Base-by-base conservation (phyloP, 2,797 vertebrate genomes). In the Sebastes vulpes region DNA sequence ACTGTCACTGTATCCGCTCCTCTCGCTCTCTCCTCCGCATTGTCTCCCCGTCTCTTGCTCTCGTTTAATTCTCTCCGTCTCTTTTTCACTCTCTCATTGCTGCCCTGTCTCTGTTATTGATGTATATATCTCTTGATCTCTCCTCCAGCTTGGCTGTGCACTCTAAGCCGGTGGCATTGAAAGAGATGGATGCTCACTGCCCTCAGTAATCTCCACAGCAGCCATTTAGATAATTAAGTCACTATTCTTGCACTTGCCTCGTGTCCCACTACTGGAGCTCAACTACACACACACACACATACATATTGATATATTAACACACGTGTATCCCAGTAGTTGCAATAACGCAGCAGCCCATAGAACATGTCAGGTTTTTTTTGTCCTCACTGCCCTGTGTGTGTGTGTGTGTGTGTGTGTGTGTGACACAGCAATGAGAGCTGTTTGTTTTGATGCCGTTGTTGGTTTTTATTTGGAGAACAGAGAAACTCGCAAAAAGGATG, bases 141-240 rank as follows among this genome's bases (percentile, higher is more conserved):
- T 83, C 75, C 84, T 85, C 87, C 77, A 48, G 60, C 78, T 72
- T 69, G 81, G 82, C 86, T 42, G n/a, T 61, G 74, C 77, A 57
- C 73, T 87, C 75, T 73, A 77, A 87, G 85, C 87, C 38, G 72
- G 72, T 35, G 85, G 81, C 60, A 88, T 79, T 93, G 91, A 93
- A 93, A 91, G 88, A 94, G 93, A 94, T 85, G 90, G 89, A 93
- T 90, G 89, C 79, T 82, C 82, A 63, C 72, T 89, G 84, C 86
- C 89, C 89, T 75, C 79, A 6, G 87, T 93, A 90, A 94, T 92
- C 91, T 89, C 90, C 71, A 11, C 82, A 65, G 86, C 77, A 90
- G 89, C 88, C 92, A 94, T 93, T 93, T 90, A 87, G 93, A 92
- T 94, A 94, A 94, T 95, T 91, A 93, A 94, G 91, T 93, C 90